Percentiles rank a stretch among this genome's conserved stretches.
phyloP scores from a whole-genome alignment of 2,113 vertebrate genomes.

The Grammomys surdaster region DNA sequence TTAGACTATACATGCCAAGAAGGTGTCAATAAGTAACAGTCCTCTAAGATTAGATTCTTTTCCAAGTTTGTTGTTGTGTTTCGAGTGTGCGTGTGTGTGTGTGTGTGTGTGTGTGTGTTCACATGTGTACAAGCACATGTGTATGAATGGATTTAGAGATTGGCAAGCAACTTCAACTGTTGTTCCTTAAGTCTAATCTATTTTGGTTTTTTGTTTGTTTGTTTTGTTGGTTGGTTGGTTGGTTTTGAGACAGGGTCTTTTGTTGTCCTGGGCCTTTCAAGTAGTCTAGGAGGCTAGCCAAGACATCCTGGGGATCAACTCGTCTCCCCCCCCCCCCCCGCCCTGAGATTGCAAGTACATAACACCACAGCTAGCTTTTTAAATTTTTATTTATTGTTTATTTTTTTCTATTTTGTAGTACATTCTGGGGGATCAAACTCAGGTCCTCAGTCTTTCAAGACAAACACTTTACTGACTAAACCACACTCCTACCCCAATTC shows the following conservation, averaged over 20 bases:
- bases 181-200: background rate
- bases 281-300: background rate
- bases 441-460: background rate
- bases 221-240: too few relatives aligned
- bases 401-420: background rate
- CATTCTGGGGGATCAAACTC: background rate
- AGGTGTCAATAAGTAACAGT: background rate
- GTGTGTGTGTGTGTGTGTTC: background rate
- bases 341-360: background rate
- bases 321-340: fast-evolving
- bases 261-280: background rate
- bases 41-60: background rate
- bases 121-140: background rate
- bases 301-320: background rate
- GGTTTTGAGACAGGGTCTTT: background rate
- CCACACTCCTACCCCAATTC: too few relatives aligned
- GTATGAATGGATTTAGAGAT: background rate
- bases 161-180: background rate
- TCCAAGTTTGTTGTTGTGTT: background rate
- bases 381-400: background rate
- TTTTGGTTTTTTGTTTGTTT: background rate
- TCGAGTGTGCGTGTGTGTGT: background rate
- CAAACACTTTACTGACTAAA: too few relatives aligned
- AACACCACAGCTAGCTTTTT: background rate
- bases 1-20: background rate